Conservation (phyloP, 2,888 invertebrate genomes). For the Tipula vernalis region DNA sequence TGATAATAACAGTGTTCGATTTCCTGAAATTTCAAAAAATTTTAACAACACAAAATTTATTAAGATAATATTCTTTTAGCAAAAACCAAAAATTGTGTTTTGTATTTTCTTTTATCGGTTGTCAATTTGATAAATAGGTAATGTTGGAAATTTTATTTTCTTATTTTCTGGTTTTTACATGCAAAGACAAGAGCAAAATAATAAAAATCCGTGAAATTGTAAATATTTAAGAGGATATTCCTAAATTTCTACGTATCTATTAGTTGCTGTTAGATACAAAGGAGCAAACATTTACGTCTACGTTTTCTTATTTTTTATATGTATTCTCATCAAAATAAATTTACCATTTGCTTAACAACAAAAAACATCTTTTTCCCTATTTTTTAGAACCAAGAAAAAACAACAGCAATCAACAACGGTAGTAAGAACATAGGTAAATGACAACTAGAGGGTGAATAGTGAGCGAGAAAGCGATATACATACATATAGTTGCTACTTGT, state of each 20-base stretch:
- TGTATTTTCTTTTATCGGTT: neutral
- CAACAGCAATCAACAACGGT: neutral
- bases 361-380: neutral
- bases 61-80: neutral
- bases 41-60: slow-evolving; percentile 15
- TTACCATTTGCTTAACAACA: neutral
- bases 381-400: neutral
- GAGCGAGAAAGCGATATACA: neutral
- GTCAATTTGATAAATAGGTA: neutral
- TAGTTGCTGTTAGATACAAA: neutral
- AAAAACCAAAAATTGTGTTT: neutral
- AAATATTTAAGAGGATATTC: neutral
- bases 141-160: neutral
- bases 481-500: neutral
- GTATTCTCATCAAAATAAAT: neutral
- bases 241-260: neutral
- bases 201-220: neutral
- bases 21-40: slow-evolving; percentile 44
- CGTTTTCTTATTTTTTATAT: neutral
- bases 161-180: neutral
- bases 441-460: neutral
- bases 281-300: neutral
- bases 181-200: neutral
- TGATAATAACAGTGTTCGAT: slow-evolving; percentile 99
- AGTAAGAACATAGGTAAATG: neutral